Evolutionary conservation across 2,797 vertebrate species (phyloP).

Genomic region (Rhyacichthys aspro): DNA sequence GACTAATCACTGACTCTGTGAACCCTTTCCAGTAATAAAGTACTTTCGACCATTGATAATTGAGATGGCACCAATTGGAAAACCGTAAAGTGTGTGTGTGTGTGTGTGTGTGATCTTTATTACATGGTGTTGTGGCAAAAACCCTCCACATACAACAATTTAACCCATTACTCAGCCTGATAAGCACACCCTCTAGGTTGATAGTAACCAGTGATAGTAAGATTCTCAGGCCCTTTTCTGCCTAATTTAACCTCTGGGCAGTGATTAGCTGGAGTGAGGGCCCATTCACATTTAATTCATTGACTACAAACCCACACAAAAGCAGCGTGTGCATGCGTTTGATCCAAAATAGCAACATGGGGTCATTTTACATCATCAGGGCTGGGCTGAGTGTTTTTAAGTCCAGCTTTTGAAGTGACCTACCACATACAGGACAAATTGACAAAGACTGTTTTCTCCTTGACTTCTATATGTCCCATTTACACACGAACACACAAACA

Average conservation of each 20-base stretch:
- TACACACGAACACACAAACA: constrained; percentile 7
- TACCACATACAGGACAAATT: constrained; percentile 17
- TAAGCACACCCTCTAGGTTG: constrained; percentile 15
- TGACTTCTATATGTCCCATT: constrained; percentile 1
- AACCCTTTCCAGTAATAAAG: too few relatives aligned
- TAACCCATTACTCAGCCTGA: constrained; percentile 25
- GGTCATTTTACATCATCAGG: constrained; percentile 54
- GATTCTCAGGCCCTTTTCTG: constrained; percentile 41
- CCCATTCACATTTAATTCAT: constrained; percentile 40
- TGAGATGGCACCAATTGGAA: not conserved
- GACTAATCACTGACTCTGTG: too few relatives aligned
- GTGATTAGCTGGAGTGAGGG: constrained; percentile 51
- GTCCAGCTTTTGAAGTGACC: constrained; percentile 47
- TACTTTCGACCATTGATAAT: too few relatives aligned
- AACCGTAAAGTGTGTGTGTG: not conserved
- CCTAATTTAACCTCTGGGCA: constrained; percentile 48
- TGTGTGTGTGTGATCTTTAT: not conserved
- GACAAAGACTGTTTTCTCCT: constrained; percentile 10
- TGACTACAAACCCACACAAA: constrained; percentile 64
- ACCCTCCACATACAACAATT: constrained; percentile 8
- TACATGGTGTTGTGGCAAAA: constrained; percentile 1
- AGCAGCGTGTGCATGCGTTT: constrained; percentile 39
- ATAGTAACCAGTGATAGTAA: constrained; percentile 35
- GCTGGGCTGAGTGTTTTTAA: constrained; percentile 26
- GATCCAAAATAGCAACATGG: constrained; percentile 60